Base-by-base conservation (phyloP, 1,140 invertebrate genomes). In the Luehdorfia chinensis region DNA sequence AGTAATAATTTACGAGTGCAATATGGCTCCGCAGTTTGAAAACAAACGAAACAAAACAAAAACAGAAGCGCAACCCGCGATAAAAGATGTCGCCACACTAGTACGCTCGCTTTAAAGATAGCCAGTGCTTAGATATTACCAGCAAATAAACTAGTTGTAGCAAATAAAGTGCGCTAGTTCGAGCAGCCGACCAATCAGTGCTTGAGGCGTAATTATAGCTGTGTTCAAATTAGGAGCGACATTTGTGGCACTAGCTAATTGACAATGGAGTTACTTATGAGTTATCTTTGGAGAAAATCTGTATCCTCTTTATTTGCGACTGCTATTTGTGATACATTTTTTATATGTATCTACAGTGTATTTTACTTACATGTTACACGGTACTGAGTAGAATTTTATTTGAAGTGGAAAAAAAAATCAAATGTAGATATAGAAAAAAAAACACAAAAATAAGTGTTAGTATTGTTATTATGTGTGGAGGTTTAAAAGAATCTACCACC, bases 1-100 rank as follows among this genome's bases (percentile, higher is more conserved):
- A 47, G 62, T 60, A 75, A 85, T 81, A 79, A 85, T 81, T 85
- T 79, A 85, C 74, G 67, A 63, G 66, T 71, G 77, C 78, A 79
- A 78, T 85, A 80, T 81, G 68, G 73, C 65, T 61, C 50, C 74
- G 61, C 65, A 69, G 66, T 72, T 77, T 59, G 65, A 72, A 74
- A 76, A 83, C 75, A 75, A 73, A 78, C 66, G 13, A 63, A 66
- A 67, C 68, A 66, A 66, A 75, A 70, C 65, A 69, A 74, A 73
- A 80, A 75, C 66, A 76, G 69, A 69, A 79, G 66, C 72, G 70
- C 65, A 64, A 72, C 59, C 59, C 66, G 59, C 65, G 77, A 84
- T 84, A 80, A 84, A 79, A 75, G 80, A 80, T 84, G 76, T 83
- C 78, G 72, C 77, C 66, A 73, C 69, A 64, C 65, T 54, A 49